These are phyloP conservation scores for Menidia menidia DNA, from an alignment of 2,797 vertebrate species.

Conservation along the genomic window DNA sequence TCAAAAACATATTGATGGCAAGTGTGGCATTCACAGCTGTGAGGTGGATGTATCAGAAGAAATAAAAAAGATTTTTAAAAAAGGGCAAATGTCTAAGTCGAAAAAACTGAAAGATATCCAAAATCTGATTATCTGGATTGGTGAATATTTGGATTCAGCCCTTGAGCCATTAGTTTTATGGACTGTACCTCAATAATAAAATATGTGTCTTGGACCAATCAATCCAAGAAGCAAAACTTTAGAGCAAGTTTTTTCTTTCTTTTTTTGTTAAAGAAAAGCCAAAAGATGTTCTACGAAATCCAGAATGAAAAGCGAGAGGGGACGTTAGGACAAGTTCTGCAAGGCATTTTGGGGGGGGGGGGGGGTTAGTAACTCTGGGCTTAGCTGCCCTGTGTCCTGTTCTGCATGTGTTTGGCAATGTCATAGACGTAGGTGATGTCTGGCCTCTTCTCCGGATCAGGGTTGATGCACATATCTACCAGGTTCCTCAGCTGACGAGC, in stretches of 20 bases:
- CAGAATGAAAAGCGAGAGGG: slow-evolving; percentile 55
- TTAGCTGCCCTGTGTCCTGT: slow-evolving; percentile 86
- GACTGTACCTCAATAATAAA: slow-evolving; percentile 38
- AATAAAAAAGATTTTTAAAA: background rate
- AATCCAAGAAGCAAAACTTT: slow-evolving; percentile 46
- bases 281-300: slow-evolving; percentile 57
- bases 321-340: slow-evolving; percentile 49
- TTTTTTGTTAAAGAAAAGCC: slow-evolving; percentile 31
- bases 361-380: slow-evolving; percentile 46
- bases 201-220: slow-evolving; percentile 35
- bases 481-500: slow-evolving; percentile 90
- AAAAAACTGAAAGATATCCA: slow-evolving; percentile 6
- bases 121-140: background rate
- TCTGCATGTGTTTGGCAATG: slow-evolving; percentile 94
- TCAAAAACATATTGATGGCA: background rate
- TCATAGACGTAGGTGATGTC: slow-evolving; percentile 95
- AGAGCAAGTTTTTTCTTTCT: slow-evolving; percentile 38
- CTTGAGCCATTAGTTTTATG: slow-evolving; percentile 23
- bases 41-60: slow-evolving; percentile 3
- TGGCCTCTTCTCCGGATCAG: slow-evolving; percentile 97
- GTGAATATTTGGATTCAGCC: background rate
- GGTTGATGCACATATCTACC: slow-evolving; percentile 98
- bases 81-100: slow-evolving; percentile 20
- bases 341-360: slow-evolving; percentile 8
- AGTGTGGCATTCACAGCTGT: background rate